phyloP scores from a whole-genome alignment of 2,888 invertebrate genomes.

The Sinohyriopsis cumingii region DNA sequence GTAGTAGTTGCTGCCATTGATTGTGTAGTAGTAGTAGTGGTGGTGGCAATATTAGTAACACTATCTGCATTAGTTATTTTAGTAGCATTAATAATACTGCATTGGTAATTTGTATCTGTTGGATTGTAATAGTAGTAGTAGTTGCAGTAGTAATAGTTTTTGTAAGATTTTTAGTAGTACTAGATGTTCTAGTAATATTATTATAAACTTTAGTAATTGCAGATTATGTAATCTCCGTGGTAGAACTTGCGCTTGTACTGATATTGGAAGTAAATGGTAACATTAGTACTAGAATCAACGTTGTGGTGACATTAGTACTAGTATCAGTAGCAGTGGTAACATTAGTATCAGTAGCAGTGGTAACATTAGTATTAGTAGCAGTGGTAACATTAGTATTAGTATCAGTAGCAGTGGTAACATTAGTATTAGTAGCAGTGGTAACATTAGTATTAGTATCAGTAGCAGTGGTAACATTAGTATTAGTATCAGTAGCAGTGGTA shows the following conservation, averaged over 20 bases:
- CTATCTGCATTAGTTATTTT: neutral
- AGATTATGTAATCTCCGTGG: neutral
- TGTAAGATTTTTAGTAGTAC: constrained; percentile 1
- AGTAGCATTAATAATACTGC: too few species aligned
- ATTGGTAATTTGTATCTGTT: too few species aligned
- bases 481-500: too few species aligned
- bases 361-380: too few species aligned
- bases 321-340: constrained; percentile 2
- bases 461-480: too few species aligned
- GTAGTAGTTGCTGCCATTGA: too few species aligned
- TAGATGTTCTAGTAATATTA: neutral
- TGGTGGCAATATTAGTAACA: neutral
- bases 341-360: neutral
- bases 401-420: too few species aligned
- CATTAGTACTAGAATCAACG: too few species aligned
- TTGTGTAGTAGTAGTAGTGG: constrained; percentile 2
- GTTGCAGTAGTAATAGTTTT: neutral
- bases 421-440: too few species aligned
- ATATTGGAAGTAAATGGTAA: neutral
- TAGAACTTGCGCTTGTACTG: neutral
- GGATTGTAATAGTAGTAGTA: constrained; percentile 1
- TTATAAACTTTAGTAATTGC: neutral
- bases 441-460: too few species aligned
- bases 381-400: too few species aligned
- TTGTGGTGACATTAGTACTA: too few species aligned